These are phyloP conservation scores for Burhinus bistriatus DNA, from an alignment of 2,113 vertebrate species.

Conservation along the genomic window DNA sequence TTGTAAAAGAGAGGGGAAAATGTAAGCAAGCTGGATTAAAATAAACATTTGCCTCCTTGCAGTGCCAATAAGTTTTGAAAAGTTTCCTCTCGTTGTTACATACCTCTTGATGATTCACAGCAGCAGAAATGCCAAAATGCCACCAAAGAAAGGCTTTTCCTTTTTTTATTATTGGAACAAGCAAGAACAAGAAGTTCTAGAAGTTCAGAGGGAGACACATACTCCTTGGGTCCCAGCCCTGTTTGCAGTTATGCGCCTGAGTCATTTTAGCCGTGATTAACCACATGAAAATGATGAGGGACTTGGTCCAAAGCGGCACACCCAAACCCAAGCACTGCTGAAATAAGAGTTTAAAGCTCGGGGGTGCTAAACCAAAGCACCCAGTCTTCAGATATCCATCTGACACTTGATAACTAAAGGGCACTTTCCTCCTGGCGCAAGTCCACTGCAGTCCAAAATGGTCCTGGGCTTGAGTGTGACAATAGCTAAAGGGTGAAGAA, in stretches of 20 bases:
- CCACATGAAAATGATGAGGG: background rate
- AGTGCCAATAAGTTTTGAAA: slow-evolving; percentile 26
- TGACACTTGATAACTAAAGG: background rate
- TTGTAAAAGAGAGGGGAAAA: slow-evolving; percentile 1
- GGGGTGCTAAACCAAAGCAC: background rate
- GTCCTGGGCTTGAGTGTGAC: background rate
- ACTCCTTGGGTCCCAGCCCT: background rate
- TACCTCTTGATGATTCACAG: slow-evolving; percentile 44
- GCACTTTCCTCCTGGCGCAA: background rate
- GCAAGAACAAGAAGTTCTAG: slow-evolving; percentile 43
- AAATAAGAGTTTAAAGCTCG: background rate
- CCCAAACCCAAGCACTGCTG: background rate
- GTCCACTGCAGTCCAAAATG: background rate
- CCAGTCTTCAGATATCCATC: background rate
- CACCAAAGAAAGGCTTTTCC: slow-evolving; percentile 50
- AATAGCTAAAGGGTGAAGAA: background rate
- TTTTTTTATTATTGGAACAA: slow-evolving; percentile 4
- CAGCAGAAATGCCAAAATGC: slow-evolving; percentile 42
- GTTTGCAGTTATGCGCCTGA: background rate
- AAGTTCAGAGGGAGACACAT: background rate
- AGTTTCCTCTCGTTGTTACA: slow-evolving; percentile 29
- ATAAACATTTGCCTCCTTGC: slow-evolving; percentile 35
- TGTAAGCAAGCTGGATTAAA: slow-evolving; percentile 43
- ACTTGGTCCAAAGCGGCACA: slow-evolving; percentile 27
- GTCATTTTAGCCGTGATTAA: slow-evolving; percentile 13